Percentiles rank a stretch among this genome's conserved stretches.
Conservation (phyloP, 2,113 vertebrate genomes). For the Chionodraco myersi region DNA sequence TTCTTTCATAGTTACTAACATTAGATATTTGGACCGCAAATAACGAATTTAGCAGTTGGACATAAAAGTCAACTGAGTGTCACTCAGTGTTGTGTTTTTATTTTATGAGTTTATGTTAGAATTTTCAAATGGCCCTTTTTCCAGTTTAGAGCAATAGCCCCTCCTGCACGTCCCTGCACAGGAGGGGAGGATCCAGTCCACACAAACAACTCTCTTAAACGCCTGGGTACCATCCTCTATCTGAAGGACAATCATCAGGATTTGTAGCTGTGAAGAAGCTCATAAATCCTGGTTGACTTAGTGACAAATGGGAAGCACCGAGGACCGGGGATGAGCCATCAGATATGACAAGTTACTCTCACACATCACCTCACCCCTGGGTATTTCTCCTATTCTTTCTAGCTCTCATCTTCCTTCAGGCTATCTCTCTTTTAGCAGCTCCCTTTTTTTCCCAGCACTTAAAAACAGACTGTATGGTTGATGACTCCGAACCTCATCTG, state of each 20-base stretch:
- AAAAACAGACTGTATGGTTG: constrained; percentile 12
- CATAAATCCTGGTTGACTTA: constrained; percentile 66
- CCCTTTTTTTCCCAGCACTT: background rate
- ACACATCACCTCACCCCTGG: constrained; percentile 32
- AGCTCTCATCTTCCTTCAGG: constrained; percentile 10
- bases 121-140: too few species aligned
- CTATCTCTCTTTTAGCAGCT: constrained; percentile 10
- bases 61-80: too few species aligned
- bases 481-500: constrained; percentile 24
- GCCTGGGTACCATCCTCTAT: constrained; percentile 46
- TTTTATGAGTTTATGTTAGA: too few species aligned
- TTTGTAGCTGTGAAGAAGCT: constrained; percentile 56
- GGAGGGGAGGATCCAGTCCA: background rate
- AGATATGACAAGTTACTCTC: constrained; percentile 67
- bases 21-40: too few species aligned
- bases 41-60: too few species aligned
- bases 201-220: constrained; percentile 35
- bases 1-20: too few species aligned
- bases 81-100: too few species aligned
- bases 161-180: background rate
- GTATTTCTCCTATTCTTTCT: constrained; percentile 26
- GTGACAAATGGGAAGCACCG: constrained; percentile 61
- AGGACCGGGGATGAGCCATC: constrained; percentile 55
- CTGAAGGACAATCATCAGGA: constrained; percentile 57
- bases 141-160: too few species aligned